Conservation (phyloP, 64 coral and sea anemone genomes). For the Pocillopora damicornis region DNA sequence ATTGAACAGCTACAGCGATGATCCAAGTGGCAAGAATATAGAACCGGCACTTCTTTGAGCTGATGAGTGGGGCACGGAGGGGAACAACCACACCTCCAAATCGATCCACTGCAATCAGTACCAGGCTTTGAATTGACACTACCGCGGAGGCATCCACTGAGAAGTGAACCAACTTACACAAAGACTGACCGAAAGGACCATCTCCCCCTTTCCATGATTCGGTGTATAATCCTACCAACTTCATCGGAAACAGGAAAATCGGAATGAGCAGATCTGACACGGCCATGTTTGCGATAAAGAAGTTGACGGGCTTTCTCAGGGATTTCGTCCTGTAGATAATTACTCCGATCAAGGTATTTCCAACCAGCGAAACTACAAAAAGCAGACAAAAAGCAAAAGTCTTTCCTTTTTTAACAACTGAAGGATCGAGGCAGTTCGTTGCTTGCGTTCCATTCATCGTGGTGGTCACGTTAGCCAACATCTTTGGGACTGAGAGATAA, state of each 20-base stretch:
- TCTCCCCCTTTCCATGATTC: neutral
- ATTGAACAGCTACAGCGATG: conserved; percentile 4
- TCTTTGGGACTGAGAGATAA: neutral
- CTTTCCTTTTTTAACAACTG: neutral
- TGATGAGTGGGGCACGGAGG: neutral
- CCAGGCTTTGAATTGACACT: neutral
- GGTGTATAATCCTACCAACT: neutral
- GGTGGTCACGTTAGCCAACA: neutral
- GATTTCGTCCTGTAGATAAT: conserved; percentile 1
- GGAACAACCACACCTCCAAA: neutral
- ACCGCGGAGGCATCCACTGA: neutral
- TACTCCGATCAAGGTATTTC: neutral
- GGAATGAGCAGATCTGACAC: neutral
- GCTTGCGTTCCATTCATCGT: neutral
- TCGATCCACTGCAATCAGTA: conserved; percentile 30
- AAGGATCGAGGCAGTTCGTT: neutral
- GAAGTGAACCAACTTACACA: neutral
- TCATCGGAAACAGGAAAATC: neutral
- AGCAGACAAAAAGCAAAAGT: neutral
- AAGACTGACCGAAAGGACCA: neutral
- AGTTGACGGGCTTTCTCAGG: neutral
- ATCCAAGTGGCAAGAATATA: conserved; percentile 38
- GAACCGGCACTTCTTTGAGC: neutral
- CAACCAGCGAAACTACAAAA: neutral
- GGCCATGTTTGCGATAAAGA: neutral